phyloP scores from a whole-genome alignment of 2,797 vertebrate genomes.

The Erethizon dorsatum region DNA sequence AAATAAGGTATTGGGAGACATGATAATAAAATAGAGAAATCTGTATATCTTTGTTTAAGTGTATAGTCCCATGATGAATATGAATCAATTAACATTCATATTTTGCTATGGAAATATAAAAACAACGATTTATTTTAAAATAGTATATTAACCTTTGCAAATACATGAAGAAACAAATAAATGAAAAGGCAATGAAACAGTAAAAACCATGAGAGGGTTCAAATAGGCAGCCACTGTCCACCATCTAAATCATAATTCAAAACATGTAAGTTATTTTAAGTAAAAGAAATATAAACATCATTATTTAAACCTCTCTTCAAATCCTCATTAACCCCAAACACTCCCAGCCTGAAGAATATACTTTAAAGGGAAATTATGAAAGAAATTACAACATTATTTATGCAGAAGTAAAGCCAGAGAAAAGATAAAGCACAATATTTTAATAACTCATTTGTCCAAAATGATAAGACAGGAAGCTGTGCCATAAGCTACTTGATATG shows the following conservation, averaged over 20 bases:
- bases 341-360: not conserved
- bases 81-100: not conserved
- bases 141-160: slow-evolving; percentile 16
- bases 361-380: slow-evolving; percentile 20
- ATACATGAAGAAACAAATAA: not conserved
- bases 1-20: slow-evolving; percentile 30
- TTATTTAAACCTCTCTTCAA: not conserved
- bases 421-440: not conserved
- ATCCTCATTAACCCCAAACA: not conserved
- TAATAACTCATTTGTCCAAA: slow-evolving; percentile 18
- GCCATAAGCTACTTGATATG: not conserved
- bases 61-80: not conserved
- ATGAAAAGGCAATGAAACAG: not conserved
- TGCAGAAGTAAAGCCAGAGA: not conserved
- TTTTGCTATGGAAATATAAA: slow-evolving; percentile 1
- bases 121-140: not conserved
- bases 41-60: slow-evolving; percentile 9
- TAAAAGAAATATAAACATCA: slow-evolving; percentile 19
- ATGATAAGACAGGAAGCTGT: not conserved
- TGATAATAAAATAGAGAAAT: slow-evolving; percentile 37
- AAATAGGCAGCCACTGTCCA: not conserved
- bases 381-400: not conserved
- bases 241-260: not conserved
- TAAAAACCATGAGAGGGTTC: not conserved
- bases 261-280: slow-evolving; percentile 38